Percentiles rank a stretch among this genome's conserved stretches.
Evolutionary conservation across 2,113 vertebrate genomes (phyloP).

Genomic region (Atherinomorus stipes): DNA sequence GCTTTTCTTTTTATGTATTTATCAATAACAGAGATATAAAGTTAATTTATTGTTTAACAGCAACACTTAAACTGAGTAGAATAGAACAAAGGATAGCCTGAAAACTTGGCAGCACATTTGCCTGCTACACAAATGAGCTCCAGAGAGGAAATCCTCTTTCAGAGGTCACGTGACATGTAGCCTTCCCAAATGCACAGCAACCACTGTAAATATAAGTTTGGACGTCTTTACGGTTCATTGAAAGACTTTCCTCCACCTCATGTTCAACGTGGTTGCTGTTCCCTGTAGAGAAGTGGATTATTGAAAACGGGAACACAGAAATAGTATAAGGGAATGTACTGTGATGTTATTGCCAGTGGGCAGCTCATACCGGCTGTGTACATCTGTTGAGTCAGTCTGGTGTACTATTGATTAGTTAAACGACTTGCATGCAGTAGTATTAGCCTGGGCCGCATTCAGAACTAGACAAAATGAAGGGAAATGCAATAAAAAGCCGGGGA

Average conservation of each 20-base stretch:
- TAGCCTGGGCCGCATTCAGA: too few relatives aligned
- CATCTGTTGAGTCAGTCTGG: background rate
- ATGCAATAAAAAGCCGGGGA: background rate
- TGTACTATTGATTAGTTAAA: background rate
- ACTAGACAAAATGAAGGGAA: background rate
- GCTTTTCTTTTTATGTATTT: background rate
- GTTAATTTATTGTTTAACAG: background rate
- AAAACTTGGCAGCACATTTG: conserved; percentile 1
- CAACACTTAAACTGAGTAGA: background rate
- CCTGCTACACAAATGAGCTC: conserved; percentile 20
- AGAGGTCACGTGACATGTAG: background rate
- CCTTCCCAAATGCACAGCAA: background rate
- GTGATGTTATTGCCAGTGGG: background rate
- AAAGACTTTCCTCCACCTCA: background rate
- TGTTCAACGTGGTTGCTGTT: background rate
- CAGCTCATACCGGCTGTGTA: background rate
- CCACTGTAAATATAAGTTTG: background rate
- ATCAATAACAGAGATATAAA: background rate
- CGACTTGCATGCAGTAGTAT: background rate
- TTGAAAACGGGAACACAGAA: too few relatives aligned
- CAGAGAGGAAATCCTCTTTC: conserved; percentile 9
- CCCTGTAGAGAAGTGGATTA: too few relatives aligned
- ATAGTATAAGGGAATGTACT: too few relatives aligned
- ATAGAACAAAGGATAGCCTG: background rate
- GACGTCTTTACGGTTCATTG: background rate